A percentile compares a stretch with the other conserved stretches of the same genome.
Conservation (phyloP, 2,888 invertebrate species). For the Lepetodrilus schrolli region DNA sequence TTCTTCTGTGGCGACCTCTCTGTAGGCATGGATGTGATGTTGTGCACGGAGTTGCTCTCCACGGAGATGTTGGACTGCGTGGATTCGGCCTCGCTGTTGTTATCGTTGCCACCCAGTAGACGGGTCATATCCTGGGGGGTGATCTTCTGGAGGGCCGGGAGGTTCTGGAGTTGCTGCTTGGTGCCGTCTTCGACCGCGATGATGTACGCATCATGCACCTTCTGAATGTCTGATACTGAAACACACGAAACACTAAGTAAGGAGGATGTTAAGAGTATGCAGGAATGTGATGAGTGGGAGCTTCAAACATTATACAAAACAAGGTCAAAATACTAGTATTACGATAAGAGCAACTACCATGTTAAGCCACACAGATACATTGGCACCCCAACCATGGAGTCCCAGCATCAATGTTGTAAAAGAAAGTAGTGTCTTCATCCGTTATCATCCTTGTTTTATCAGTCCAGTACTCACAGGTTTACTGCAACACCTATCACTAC, state of each 20-base stretch:
- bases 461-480: too few species aligned
- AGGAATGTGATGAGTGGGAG: too few species aligned
- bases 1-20: conserved; percentile 16
- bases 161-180: conserved; percentile 90
- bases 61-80: conserved; percentile 32
- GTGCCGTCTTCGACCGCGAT: conserved; percentile 97
- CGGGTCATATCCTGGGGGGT: conserved; percentile 95
- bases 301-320: background rate
- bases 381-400: background rate
- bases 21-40: conserved; percentile 14
- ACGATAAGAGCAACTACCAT: too few species aligned
- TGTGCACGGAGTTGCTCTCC: conserved; percentile 32
- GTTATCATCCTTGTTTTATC: too few species aligned
- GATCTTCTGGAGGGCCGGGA: conserved; percentile 89
- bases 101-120: conserved; percentile 74
- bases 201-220: conserved; percentile 95
- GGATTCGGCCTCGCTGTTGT: conserved; percentile 36
- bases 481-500: too few species aligned
- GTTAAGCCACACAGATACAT: background rate
- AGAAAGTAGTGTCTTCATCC: too few species aligned
- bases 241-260: conserved; percentile 24
- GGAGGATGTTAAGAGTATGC: too few species aligned
- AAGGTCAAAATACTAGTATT: background rate
- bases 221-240: conserved; percentile 55
- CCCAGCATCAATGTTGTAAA: background rate